Percentiles rank a stretch among this genome's conserved stretches.
phyloP scores from a whole-genome alignment of 2,888 invertebrate species.

The Troides oblongomaculatus region DNA sequence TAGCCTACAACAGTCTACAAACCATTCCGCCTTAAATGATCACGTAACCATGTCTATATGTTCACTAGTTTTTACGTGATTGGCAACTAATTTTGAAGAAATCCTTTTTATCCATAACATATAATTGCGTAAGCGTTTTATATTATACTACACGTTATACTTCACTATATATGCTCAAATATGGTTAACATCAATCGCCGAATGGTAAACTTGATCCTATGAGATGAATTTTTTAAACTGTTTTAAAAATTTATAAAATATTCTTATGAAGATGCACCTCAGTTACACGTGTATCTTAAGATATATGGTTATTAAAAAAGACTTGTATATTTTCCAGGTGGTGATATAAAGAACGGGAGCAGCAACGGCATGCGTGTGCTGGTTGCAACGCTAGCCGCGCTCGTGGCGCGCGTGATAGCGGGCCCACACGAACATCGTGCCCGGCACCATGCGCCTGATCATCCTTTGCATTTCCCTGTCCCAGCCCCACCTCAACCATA shows the following conservation, averaged over 20 bases:
- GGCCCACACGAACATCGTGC: constrained; percentile 76
- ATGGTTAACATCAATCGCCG: no score
- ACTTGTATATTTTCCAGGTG: constrained; percentile 54
- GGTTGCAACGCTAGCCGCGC: constrained; percentile 73
- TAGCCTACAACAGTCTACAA: no score
- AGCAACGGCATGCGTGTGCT: constrained; percentile 76
- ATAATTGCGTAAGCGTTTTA: no score
- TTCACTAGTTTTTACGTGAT: no score
- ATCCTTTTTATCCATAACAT: no score
- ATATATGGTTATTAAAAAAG: not conserved
- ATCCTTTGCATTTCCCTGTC: constrained; percentile 62
- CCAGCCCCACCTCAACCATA: constrained; percentile 71
- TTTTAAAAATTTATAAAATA: not conserved
- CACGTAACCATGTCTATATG: no score
- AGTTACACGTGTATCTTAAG: no score
- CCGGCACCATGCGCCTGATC: constrained; percentile 74
- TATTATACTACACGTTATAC: no score
- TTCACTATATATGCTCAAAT: no score
- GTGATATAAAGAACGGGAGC: constrained; percentile 64
- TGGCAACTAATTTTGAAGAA: no score
- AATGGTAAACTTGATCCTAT: no score
- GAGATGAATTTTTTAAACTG: not conserved
- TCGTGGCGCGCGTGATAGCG: constrained; percentile 71
- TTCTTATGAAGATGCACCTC: not conserved
- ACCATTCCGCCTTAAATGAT: no score